Evolutionary conservation across 2,113 vertebrate genomes (phyloP), one percentile per base, ranked within the genome.

Genomic region (Atractosteus spatula): DNA sequence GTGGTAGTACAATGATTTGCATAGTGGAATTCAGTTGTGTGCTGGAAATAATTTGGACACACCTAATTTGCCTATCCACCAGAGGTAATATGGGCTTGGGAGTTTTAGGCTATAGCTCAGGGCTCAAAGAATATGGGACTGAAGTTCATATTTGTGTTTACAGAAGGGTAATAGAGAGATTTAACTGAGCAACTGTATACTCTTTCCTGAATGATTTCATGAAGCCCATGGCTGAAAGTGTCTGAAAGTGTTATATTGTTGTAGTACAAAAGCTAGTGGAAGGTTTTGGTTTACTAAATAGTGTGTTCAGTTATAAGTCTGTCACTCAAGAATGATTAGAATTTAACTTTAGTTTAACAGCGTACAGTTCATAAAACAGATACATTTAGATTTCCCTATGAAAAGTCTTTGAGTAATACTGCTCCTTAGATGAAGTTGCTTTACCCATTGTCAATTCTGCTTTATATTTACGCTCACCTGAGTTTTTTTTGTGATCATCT

Each of bases 21-120:
- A 88, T 81, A 80, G 84, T 77, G 84, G 88, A 84, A 87, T 87
- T 86, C 86, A 83, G 84, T 88, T 85, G 86, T 71, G 71, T 75
- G 75, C 86, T 87, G 86, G 81, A 86, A 85, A 81, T 85, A 87
- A 8, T 41, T 41, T 65, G 17, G 62, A n/a, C 62, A 65, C 62
- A 65, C 62, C 62, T 65, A 65, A 87, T 86, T 86, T 79, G 74
- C 42, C 78, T 78, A 83, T 3, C 41, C 85, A 82, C 82, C 83
- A 54, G 68, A 78, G 83, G 74, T 51, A 5, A 51, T 51, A 62
- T 65, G 47, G 12, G 63, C 78, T 70, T 62, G 74, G 29, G 3
- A 41, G 62, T 8, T 65, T 17, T 62, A 76, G 69, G 72, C 64
- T 57, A 55, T 62, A 70, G 74, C 54, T 57, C 13, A 42, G 67